A percentile compares a stretch with the other conserved stretches of the same genome.
Evolutionary conservation across 2,113 vertebrate species (phyloP).

Genomic region (Columba livia): DNA sequence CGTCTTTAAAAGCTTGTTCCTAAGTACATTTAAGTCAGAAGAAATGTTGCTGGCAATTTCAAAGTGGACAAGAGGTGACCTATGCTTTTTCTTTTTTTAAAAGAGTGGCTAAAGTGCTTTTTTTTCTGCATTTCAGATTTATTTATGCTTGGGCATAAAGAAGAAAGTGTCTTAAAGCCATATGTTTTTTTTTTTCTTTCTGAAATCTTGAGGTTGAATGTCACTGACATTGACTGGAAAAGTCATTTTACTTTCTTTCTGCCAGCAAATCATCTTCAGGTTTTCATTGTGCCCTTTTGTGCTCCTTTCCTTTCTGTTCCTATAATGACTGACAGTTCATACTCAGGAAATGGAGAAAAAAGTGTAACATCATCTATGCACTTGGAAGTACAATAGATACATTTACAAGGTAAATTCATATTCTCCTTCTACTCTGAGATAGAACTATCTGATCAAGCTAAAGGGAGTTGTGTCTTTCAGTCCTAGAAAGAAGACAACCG

Average conservation of each 20-base stretch:
- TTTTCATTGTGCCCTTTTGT: background rate
- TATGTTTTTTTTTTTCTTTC: background rate
- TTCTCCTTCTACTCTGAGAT: background rate
- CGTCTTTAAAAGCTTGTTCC: background rate
- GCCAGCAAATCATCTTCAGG: background rate
- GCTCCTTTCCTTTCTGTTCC: background rate
- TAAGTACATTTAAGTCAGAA: background rate
- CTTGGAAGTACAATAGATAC: background rate
- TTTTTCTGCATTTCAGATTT: background rate
- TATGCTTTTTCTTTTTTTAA: background rate
- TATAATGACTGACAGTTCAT: background rate
- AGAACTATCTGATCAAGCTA: background rate
- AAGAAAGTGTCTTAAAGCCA: background rate
- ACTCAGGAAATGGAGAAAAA: background rate
- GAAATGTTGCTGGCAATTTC: background rate
- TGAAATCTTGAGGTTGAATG: background rate
- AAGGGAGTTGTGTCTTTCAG: background rate
- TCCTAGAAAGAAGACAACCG: background rate
- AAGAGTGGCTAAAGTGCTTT: background rate
- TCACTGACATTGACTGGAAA: background rate
- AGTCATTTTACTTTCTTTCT: background rate
- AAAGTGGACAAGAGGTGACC: background rate
- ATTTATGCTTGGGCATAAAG: background rate
- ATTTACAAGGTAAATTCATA: background rate
- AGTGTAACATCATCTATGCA: background rate